Percentiles rank a stretch among this genome's conserved stretches.
Evolutionary conservation across 2,888 invertebrate genomes (phyloP).

Genomic region (Orthosia incerta): DNA sequence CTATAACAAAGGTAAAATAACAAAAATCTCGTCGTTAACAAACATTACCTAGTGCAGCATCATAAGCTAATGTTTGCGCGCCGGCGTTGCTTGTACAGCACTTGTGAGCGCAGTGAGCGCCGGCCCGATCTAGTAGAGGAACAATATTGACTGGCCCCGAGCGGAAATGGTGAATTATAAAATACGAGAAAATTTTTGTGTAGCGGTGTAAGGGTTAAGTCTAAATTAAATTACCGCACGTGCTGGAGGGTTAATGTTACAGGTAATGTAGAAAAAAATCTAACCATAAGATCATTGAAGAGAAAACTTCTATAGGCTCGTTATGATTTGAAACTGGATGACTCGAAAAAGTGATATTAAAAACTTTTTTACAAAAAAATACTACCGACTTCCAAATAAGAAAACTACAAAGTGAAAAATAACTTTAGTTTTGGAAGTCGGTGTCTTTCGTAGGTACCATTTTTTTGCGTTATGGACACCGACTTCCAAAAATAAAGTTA

Average conservation of each 20-base stretch:
- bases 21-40: slow-evolving; percentile 35
- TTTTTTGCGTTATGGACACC: too few species aligned
- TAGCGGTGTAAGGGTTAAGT: background rate
- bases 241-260: background rate
- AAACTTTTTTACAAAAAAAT: too few species aligned
- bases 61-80: slow-evolving; percentile 72
- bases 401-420: too few species aligned
- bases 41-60: slow-evolving; percentile 51
- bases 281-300: too few species aligned
- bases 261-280: background rate
- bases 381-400: too few species aligned
- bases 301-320: too few species aligned
- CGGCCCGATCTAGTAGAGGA: slow-evolving; percentile 65
- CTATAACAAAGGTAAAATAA: slow-evolving; percentile 26
- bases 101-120: slow-evolving; percentile 60
- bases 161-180: slow-evolving; percentile 51
- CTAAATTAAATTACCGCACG: slow-evolving; percentile 17
- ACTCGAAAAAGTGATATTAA: too few species aligned
- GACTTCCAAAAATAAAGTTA: too few species aligned
- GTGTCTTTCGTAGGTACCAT: too few species aligned
- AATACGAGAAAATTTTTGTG: slow-evolving; percentile 36
- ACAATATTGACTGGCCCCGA: slow-evolving; percentile 70
- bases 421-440: too few species aligned
- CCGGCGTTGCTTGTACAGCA: slow-evolving; percentile 73
- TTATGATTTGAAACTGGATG: too few species aligned